Evolutionary conservation across 1,140 invertebrate genomes (phyloP).

Genomic region (Zaprionus tsacasi): DNA sequence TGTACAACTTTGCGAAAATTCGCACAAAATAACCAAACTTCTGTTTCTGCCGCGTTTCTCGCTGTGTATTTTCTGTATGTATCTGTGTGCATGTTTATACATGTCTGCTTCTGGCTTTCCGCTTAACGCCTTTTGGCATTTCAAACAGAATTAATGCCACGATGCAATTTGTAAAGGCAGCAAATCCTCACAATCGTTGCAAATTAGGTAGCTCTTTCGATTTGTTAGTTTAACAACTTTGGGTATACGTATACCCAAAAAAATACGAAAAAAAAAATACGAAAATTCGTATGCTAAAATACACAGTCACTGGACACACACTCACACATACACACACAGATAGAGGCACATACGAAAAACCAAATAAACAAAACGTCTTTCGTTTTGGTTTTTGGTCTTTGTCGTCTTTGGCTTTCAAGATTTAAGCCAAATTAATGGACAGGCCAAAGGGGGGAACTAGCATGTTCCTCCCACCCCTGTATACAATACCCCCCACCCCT

Average conservation of each 20-base stretch:
- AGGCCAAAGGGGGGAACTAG: conserved; percentile 19
- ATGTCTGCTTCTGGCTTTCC: conserved; percentile 9
- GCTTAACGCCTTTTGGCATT: conserved; percentile 52
- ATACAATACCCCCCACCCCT: not conserved
- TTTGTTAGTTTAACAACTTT: conserved; percentile 31
- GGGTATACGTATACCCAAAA: conserved; percentile 11
- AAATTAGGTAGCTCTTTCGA: conserved; percentile 71
- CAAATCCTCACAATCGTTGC: conserved; percentile 66
- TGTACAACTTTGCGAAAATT: conserved; percentile 72
- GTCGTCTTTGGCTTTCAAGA: conserved; percentile 52
- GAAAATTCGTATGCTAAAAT: conserved; percentile 28
- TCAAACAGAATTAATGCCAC: conserved; percentile 65
- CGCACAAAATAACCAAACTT: conserved; percentile 73
- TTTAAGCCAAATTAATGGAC: conserved; percentile 80
- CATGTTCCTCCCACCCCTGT: not conserved
- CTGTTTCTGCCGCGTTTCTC: conserved; percentile 15
- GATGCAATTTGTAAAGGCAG: conserved; percentile 63
- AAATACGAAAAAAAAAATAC: not conserved
- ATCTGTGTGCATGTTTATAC: not conserved
- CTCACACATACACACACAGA: not conserved
- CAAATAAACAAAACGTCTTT: conserved; percentile 64
- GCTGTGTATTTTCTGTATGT: not conserved
- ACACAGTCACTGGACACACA: conserved; percentile 36
- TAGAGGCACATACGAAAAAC: conserved; percentile 38
- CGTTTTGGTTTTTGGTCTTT: conserved; percentile 42